These are phyloP conservation scores for Acronicta psi DNA, from an alignment of 2,888 invertebrate genomes.

Conservation along the genomic window DNA sequence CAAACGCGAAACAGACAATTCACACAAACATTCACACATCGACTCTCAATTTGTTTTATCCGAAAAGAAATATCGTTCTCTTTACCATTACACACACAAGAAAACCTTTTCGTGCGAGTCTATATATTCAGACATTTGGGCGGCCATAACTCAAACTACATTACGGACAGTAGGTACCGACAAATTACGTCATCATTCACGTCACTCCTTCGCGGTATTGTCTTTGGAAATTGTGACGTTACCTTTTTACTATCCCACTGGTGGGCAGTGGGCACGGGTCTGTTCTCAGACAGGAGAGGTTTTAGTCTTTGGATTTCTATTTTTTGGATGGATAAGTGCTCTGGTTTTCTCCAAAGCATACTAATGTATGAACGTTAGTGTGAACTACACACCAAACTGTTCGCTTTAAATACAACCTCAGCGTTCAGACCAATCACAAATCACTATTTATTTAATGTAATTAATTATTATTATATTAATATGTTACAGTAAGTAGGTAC, in stretches of 20 bases:
- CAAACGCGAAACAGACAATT: constrained; percentile 12
- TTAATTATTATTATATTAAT: too few species aligned
- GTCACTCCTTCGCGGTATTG: constrained; percentile 8
- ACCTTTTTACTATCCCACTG: not conserved
- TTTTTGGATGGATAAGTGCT: too few species aligned
- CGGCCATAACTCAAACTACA: constrained; percentile 37
- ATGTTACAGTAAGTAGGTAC: too few species aligned
- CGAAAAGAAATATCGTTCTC: constrained; percentile 28
- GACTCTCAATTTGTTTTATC: constrained; percentile 19
- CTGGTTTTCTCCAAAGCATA: too few species aligned
- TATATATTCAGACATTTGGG: constrained; percentile 36
- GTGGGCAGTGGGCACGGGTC: too few species aligned
- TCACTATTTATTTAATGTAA: too few species aligned
- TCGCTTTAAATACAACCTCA: too few species aligned
- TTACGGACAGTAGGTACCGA: constrained; percentile 22
- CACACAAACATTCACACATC: constrained; percentile 5
- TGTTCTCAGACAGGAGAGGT: too few species aligned
- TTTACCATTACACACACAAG: constrained; percentile 11
- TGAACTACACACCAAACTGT: too few species aligned
- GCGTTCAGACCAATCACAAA: too few species aligned
- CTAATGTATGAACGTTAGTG: too few species aligned
- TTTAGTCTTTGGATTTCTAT: too few species aligned
- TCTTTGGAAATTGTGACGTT: constrained; percentile 5
- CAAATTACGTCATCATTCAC: constrained; percentile 46
- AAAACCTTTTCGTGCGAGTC: constrained; percentile 26